Conservation (phyloP, 1,140 invertebrate genomes). For the Drosophila aff. region DNA sequence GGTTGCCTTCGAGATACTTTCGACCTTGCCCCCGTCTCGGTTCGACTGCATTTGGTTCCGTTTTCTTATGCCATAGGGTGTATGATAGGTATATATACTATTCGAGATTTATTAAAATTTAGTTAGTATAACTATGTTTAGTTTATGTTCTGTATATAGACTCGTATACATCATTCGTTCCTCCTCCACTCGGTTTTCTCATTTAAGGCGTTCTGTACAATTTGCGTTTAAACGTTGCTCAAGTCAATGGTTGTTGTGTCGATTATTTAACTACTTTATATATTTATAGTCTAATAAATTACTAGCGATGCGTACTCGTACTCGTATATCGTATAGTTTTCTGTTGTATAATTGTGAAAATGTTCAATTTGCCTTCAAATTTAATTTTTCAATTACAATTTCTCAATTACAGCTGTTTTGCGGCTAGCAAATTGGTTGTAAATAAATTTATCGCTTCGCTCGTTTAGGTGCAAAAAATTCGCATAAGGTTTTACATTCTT, state of each 20-base stretch:
- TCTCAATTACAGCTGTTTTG: constrained; percentile 36
- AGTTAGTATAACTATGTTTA: constrained; percentile 71
- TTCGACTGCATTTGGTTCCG: constrained; percentile 66
- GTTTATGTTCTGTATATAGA: constrained; percentile 74
- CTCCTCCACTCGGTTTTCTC: constrained; percentile 45
- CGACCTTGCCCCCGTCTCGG: constrained; percentile 2
- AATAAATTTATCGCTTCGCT: constrained; percentile 70
- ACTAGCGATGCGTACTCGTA: constrained; percentile 75
- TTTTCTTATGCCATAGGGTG: constrained; percentile 65
- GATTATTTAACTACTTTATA: constrained; percentile 76
- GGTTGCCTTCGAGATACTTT: constrained; percentile 7
- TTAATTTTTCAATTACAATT: constrained; percentile 28
- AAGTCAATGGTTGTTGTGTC: constrained; percentile 71
- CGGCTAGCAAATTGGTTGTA: constrained; percentile 63
- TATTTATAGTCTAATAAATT: constrained; percentile 72
- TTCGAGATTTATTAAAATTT: constrained; percentile 64
- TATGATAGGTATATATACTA: constrained; percentile 45
- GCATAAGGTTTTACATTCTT: constrained; percentile 52
- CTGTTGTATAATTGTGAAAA: constrained; percentile 68
- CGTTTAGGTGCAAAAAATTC: constrained; percentile 70
- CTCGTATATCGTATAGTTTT: constrained; percentile 68
- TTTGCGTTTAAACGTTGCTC: constrained; percentile 76
- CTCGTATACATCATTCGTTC: constrained; percentile 77
- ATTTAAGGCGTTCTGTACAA: constrained; percentile 83
- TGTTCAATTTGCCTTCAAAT: constrained; percentile 47